phyloP scores from a whole-genome alignment of 2,888 invertebrate species.

The Julus scanicus region DNA sequence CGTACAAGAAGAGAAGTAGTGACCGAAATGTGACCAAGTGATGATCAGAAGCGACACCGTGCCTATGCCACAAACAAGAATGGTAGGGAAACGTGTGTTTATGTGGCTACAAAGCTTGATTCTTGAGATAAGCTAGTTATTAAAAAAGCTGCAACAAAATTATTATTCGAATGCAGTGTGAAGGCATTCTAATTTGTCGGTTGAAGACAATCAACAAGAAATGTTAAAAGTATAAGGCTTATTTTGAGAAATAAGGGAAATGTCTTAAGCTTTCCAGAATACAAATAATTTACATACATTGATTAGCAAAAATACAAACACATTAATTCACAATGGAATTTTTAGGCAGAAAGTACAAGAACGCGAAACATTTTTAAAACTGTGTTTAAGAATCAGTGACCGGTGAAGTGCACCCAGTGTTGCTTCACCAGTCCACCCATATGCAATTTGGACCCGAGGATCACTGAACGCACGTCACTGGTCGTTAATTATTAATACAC shows the following conservation, averaged over 20 bases:
- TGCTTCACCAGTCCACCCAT: too few relatives aligned
- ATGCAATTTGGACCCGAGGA: too few relatives aligned
- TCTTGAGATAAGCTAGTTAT: not conserved
- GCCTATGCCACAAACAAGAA: constrained; percentile 49
- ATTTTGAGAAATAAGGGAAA: too few relatives aligned
- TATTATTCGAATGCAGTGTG: not conserved
- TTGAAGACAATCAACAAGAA: not conserved
- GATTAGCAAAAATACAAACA: too few relatives aligned
- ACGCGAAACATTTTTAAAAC: too few relatives aligned
- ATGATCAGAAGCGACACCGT: constrained; percentile 38
- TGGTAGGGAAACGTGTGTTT: not conserved
- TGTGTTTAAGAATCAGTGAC: too few relatives aligned
- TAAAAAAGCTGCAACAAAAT: not conserved
- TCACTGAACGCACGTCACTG: too few relatives aligned
- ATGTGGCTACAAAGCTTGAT: not conserved
- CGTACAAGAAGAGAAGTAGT: not conserved
- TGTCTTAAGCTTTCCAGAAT: too few relatives aligned
- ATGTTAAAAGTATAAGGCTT: too few relatives aligned
- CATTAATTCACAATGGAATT: not conserved
- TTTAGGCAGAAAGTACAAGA: not conserved
- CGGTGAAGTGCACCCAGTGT: too few relatives aligned
- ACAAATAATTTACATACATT: too few relatives aligned
- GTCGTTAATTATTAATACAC: too few relatives aligned
- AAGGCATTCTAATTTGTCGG: not conserved
- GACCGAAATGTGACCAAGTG: constrained; percentile 30